These are phyloP conservation scores for Pammene aurita DNA, from an alignment of 2,888 invertebrate species.

Conservation along the genomic window DNA sequence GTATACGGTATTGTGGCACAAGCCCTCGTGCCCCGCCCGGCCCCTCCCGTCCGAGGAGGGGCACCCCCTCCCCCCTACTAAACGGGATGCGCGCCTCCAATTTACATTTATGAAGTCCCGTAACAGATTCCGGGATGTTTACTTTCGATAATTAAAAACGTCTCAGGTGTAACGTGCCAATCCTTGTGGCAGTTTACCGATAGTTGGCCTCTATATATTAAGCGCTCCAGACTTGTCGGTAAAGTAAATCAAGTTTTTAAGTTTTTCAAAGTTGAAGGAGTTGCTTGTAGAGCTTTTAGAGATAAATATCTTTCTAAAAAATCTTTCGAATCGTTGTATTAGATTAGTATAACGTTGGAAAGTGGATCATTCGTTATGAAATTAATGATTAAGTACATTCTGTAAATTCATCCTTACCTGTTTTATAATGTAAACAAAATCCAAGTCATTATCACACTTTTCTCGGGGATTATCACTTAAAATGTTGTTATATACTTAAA, in stretches of 20 bases:
- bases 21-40: constrained; percentile 37
- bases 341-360: no score
- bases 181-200: constrained; percentile 26
- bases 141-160: constrained; percentile 82
- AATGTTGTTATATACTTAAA: no score
- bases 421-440: no score
- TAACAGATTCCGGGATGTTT: constrained; percentile 80
- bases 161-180: constrained; percentile 62
- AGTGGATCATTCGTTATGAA: no score
- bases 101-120: constrained; percentile 82
- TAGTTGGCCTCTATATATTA: constrained; percentile 19
- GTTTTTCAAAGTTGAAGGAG: not conserved
- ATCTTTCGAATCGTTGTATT: no score
- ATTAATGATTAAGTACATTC: no score
- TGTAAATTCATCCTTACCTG: no score
- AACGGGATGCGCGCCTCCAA: constrained; percentile 80
- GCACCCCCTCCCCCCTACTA: constrained; percentile 54
- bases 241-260: constrained; percentile 2
- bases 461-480: no score
- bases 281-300: not conserved
- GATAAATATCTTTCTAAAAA: not conserved
- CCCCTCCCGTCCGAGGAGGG: constrained; percentile 43
- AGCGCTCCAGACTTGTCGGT: constrained; percentile 7
- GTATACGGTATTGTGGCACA: constrained; percentile 39
- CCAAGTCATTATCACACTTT: no score